Evolutionary conservation across 2,113 vertebrate species (phyloP), one percentile per base, ranked within the genome.

Genomic region (Willisornis vidua): DNA sequence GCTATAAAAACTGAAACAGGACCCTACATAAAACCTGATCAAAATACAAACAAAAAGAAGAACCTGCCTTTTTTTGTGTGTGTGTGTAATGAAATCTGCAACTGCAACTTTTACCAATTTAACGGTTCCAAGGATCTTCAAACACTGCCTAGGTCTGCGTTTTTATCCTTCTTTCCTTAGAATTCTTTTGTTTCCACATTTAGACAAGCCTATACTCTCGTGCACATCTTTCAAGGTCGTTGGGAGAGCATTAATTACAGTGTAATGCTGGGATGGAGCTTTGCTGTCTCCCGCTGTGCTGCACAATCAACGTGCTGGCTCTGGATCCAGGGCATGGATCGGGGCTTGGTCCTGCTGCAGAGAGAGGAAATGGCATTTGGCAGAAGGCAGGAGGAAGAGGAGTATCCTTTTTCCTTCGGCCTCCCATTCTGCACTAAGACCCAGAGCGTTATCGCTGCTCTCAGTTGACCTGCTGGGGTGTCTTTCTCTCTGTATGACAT

Each of bases 291-390:
- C 35, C 28, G 14, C 65, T 3, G 49, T 8, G 66, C 89, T 87
- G 70, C 46, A 9, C 3, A 45, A 33, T 9, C n/a, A 18, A 0
- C 31, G 12, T 16, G 48, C 63, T 59, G 72, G 12, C 67, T 67
- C 4, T 3, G 1, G 23, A 7, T 4, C 4, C 35, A 1, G 18
- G 1, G 49, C n/a, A 3, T 1, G 75, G 65, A 3, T 0, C 4
- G 5, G 1, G 37, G 13, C 8, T 7, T 12, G 65, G 2, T 8
- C 14, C 79, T 57, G 84, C 61, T 62, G 71, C 66, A 4, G 29
- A 9, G 31, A 33, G n/a, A 43, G 24, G 4, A 24, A 63, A 54
- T 1, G 39, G 29, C 10, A 24, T 3, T 31, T 45, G 5, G 35
- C 19, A 15, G 1, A n/a, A 19, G 39, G 13, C 15, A 2, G 65